Evolutionary conservation across 2,888 invertebrate species (phyloP), one percentile per base, ranked within the genome.

Genomic region (Cremastinae sp.): DNA sequence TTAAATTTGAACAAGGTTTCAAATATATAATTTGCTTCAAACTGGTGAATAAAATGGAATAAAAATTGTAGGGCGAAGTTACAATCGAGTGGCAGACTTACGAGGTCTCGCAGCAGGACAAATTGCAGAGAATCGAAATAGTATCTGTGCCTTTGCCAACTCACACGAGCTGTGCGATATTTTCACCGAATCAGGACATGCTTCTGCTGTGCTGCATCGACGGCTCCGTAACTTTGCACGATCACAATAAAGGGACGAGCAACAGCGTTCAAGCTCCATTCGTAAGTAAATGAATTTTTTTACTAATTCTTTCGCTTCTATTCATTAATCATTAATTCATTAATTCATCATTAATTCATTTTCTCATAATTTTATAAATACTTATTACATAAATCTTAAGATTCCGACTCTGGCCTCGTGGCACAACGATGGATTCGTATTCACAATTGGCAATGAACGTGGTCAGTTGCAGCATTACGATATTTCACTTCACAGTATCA

Each of bases 181-280:
- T 95, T 84, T 95, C 94, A 84, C 93, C 93, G 0, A 93, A 94
- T 85, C 95, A 95, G 88, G 93, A 94, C 83, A 94, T 94, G 82
- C 90, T 97, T 7, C 90, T 97, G 22, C 90, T 96, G 51, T 96
- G 96, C 7, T 97, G 97, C 85, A 95, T 96, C 58, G 97, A 97
- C 90, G 95, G 96, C 3, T 94, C 96, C 1, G 90, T 98, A 76
- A 95, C 95, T 45, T 90, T 97, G 20, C 93, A 96, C 82, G 96
- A 97, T 90, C 92, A 94, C 73, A 91, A 92, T 22, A 93, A 93
- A 78, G 95, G 96, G 53, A 92, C 95, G 0, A 96, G 95, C 3
- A 94, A 94, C 85, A 93, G 94, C 14, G 93, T 94, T 2, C 94
- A 95, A 88, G 94, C 95, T 68, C 93, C 95, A 68, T 95, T 97